These are phyloP conservation scores for Chloropsis hardwickii DNA, from an alignment of 2,113 vertebrate species.

Conservation along the genomic window DNA sequence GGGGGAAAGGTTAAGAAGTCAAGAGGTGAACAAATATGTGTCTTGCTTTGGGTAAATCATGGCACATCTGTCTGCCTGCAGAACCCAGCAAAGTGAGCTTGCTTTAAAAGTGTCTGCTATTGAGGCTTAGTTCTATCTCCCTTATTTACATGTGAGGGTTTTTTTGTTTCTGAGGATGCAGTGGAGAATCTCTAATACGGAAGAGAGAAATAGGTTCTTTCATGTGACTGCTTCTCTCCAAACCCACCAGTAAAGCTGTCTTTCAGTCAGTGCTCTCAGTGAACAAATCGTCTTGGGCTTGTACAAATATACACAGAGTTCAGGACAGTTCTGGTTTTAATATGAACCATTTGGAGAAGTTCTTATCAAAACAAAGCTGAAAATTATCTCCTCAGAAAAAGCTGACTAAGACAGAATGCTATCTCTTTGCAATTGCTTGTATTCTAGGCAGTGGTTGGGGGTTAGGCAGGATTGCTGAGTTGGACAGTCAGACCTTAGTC, in stretches of 20 bases:
- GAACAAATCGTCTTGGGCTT: not conserved
- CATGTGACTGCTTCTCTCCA: not conserved
- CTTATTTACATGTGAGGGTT: not conserved
- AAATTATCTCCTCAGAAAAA: not conserved
- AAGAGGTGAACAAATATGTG: fast-evolving
- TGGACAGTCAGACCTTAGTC: not conserved
- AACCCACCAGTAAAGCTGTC: not conserved
- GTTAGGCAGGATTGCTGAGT: not conserved
- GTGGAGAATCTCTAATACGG: not conserved
- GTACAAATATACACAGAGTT: not conserved
- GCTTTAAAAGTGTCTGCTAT: not conserved
- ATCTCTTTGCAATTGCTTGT: not conserved
- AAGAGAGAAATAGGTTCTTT: not conserved
- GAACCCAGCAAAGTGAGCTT: not conserved
- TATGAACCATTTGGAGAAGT: not conserved
- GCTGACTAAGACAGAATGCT: not conserved
- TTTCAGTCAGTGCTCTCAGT: not conserved
- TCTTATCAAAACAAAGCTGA: slow-evolving; percentile 24
- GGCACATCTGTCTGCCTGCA: not conserved
- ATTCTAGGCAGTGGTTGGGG: not conserved
- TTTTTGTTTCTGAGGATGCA: not conserved
- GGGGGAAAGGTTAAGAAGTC: not conserved
- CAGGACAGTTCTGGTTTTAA: not conserved
- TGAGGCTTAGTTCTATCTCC: not conserved
- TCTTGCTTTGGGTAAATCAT: not conserved